Base-by-base conservation (phyloP, 2,113 vertebrate species). In the Promerops cafer region DNA sequence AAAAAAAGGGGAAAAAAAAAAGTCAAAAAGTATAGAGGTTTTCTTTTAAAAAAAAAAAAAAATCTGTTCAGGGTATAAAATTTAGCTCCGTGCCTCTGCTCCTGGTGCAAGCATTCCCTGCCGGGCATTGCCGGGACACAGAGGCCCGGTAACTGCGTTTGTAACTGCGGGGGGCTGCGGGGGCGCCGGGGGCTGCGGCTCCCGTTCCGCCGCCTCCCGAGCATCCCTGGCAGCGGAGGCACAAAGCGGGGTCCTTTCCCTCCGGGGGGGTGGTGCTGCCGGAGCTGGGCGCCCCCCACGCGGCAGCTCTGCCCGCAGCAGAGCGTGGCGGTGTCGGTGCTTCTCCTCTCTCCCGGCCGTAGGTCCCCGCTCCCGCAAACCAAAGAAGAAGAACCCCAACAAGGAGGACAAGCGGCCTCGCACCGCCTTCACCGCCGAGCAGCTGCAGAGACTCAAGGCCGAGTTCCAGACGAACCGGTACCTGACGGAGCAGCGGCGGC, bases 351-450 rank as follows among this genome's bases (percentile, higher is more conserved):
- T 92, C 87, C 68, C 82, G 74, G 92, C 39, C 94, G 19, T 97
- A 99, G 99, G 99, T 97, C 99, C 99, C 95, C 98, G 99, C 96
- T 99, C 99, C 79, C 99, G 99, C 50, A 99, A 99, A 98, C 99
- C 99, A 99, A 99, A 99, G 99, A 99, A 99, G 98, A 99, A 99
- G 97, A 96, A 97, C 94, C 97, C 98, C 91, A 99, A 98, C 98
- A 99, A 99, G 97, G 99, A 99, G 96, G 99, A 99, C 98, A 99
- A 99, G 98, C 97, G 99, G 97, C 99, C 99, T 11, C 94, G 98
- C 89, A 99, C 99, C 24, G 99, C 99, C n/a, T 99, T 99, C 97
- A 99, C 99, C 42, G 99, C 98, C 82, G 99, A 99, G 94, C 99
- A 99, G 98, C 98, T 99, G 97, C 98, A 99, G 97, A 98, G 99